Conservation (phyloP, 1,140 invertebrate genomes). For the Popillia japonica region DNA sequence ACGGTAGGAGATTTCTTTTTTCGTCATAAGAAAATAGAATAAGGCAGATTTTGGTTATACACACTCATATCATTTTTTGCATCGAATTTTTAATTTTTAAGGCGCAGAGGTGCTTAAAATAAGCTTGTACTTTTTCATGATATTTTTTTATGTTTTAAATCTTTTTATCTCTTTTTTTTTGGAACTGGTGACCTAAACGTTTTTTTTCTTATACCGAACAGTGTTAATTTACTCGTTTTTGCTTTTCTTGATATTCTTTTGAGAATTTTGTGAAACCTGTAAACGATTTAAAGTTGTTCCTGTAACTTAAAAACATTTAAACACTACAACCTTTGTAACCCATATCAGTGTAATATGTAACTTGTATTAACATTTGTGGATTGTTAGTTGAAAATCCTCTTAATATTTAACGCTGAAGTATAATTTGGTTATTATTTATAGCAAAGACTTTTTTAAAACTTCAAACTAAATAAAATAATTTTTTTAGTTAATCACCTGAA, state of each 20-base stretch:
- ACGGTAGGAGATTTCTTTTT: slow-evolving; percentile 63
- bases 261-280: slow-evolving; percentile 41
- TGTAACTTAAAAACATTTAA: slow-evolving; percentile 42
- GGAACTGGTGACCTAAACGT: slow-evolving; percentile 62
- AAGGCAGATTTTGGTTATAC: slow-evolving; percentile 75
- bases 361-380: background rate
- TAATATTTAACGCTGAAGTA: background rate
- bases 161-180: slow-evolving; percentile 53
- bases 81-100: slow-evolving; percentile 69
- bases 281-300: slow-evolving; percentile 41
- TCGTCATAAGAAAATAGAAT: slow-evolving; percentile 71
- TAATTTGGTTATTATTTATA: background rate
- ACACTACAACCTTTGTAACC: slow-evolving; percentile 26
- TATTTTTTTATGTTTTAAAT: slow-evolving; percentile 59
- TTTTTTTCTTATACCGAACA: slow-evolving; percentile 55
- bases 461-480: slow-evolving; percentile 20
- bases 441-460: background rate
- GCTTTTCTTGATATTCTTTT: slow-evolving; percentile 43
- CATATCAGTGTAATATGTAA: slow-evolving; percentile 9
- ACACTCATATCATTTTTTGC: slow-evolving; percentile 65
- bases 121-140: slow-evolving; percentile 77
- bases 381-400: background rate
- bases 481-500: too few relatives aligned
- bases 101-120: slow-evolving; percentile 77
- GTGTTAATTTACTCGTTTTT: slow-evolving; percentile 46